Conservation (phyloP, 2,113 vertebrate genomes). For the Oncorhynchus keta region DNA sequence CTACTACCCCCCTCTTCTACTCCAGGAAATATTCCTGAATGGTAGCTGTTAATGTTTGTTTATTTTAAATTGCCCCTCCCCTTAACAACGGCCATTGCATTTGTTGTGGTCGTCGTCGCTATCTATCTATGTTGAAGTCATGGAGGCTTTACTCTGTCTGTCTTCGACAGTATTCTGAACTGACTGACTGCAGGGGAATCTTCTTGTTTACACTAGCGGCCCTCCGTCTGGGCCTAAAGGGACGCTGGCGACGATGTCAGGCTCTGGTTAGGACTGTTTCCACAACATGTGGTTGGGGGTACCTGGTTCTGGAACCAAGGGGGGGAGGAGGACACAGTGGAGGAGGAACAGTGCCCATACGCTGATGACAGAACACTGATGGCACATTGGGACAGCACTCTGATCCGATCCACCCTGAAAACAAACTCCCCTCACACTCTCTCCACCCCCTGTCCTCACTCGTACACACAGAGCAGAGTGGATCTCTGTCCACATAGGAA, state of each 20-base stretch:
- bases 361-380: constrained; percentile 18
- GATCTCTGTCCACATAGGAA: constrained; percentile 26
- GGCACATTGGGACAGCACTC: constrained; percentile 24
- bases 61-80: not conserved
- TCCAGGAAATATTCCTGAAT: constrained; percentile 47
- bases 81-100: constrained; percentile 42
- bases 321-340: not conserved
- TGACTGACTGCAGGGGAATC: constrained; percentile 43
- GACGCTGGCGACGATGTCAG: constrained; percentile 22
- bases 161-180: constrained; percentile 56
- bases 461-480: constrained; percentile 26
- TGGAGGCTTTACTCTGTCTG: constrained; percentile 15
- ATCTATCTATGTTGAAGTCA: constrained; percentile 2
- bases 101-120: constrained; percentile 32
- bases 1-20: constrained; percentile 59
- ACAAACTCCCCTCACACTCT: constrained; percentile 9
- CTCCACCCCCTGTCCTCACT: constrained; percentile 19
- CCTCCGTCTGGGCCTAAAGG: constrained; percentile 35
- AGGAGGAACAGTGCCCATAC: constrained; percentile 14
- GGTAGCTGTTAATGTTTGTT: constrained; percentile 50
- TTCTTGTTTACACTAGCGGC: constrained; percentile 66
- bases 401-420: constrained; percentile 28
- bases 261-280: not conserved
- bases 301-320: not conserved
- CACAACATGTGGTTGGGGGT: not conserved